Evolutionary conservation across 2,797 vertebrate genomes (phyloP).

Genomic region (Micropoecilia bifurca): DNA sequence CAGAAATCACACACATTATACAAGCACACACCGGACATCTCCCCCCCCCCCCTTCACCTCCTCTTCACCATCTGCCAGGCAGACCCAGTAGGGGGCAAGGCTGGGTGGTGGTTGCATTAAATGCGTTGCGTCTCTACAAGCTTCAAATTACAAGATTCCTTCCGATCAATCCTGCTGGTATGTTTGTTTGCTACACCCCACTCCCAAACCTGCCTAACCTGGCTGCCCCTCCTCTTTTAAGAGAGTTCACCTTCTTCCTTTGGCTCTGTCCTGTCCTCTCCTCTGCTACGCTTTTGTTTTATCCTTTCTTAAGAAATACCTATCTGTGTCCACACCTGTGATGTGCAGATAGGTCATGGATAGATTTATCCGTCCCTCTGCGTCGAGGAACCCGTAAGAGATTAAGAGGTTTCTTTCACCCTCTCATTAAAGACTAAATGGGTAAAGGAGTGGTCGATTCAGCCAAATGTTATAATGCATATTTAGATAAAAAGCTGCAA

Average conservation of each 20-base stretch:
- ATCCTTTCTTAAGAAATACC: constrained; percentile 35
- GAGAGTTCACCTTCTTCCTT: constrained; percentile 8
- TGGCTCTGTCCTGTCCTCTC: constrained; percentile 21
- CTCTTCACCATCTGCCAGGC: constrained; percentile 77
- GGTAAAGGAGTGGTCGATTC: constrained; percentile 28
- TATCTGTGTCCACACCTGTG: constrained; percentile 63
- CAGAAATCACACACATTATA: constrained; percentile 27
- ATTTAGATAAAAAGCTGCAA: constrained; percentile 8
- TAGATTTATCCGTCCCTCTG: constrained; percentile 35
- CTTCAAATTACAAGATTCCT: constrained; percentile 77
- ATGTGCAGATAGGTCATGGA: constrained; percentile 44
- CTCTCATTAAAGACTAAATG: constrained; percentile 29
- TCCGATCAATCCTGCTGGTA: constrained; percentile 67
- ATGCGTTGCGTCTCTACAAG: constrained; percentile 62
- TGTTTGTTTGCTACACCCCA: constrained; percentile 59
- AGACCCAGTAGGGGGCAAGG: constrained; percentile 76
- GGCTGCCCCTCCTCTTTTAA: constrained; percentile 60
- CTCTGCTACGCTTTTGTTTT: constrained; percentile 16
- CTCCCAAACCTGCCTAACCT: constrained; percentile 77
- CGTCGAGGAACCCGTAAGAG: constrained; percentile 2
- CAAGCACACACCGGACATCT: constrained; percentile 38
- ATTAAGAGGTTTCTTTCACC: constrained; percentile 17
- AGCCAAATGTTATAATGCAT: constrained; percentile 10
- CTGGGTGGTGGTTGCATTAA: constrained; percentile 30
- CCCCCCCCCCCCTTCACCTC: constrained; percentile 24